A percentile compares a stretch with the other conserved stretches of the same genome.
Evolutionary conservation across 1,140 invertebrate species (phyloP).

Genomic region (Drosophila kanapiae): DNA sequence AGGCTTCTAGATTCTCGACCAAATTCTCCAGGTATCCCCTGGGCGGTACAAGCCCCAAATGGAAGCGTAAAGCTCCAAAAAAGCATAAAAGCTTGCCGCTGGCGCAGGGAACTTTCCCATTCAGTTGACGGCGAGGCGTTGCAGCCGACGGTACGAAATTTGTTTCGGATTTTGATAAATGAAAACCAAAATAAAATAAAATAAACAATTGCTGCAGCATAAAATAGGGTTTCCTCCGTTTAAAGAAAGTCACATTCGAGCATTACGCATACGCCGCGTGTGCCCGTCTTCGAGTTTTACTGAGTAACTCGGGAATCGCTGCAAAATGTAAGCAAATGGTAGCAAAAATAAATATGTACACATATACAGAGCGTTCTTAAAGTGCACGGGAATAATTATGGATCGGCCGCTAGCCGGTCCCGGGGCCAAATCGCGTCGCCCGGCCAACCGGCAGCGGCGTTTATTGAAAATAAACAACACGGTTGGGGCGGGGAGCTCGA

Average conservation of each 20-base stretch:
- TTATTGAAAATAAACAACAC: slow-evolving; percentile 72
- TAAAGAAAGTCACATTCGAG: slow-evolving; percentile 3
- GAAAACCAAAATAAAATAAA: slow-evolving; percentile 15
- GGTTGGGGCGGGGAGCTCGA: slow-evolving; percentile 4
- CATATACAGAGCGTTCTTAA: not conserved
- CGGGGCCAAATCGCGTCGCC: slow-evolving; percentile 40
- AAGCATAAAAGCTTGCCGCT: slow-evolving; percentile 49
- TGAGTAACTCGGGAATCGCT: not conserved
- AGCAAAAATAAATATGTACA: slow-evolving; percentile 15
- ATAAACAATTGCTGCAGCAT: slow-evolving; percentile 34
- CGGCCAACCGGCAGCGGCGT: slow-evolving; percentile 36
- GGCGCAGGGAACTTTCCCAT: slow-evolving; percentile 14
- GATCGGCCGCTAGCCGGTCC: slow-evolving; percentile 35
- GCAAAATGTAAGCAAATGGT: slow-evolving; percentile 56
- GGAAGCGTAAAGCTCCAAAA: slow-evolving; percentile 13
- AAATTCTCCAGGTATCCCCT: slow-evolving; percentile 10
- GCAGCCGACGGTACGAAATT: slow-evolving; percentile 41
- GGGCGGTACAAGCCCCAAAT: not conserved
- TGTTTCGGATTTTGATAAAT: slow-evolving; percentile 11
- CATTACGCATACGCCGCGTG: slow-evolving; percentile 55
- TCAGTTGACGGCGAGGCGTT: slow-evolving; percentile 52
- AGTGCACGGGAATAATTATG: slow-evolving; percentile 53
- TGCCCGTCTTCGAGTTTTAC: slow-evolving; percentile 9
- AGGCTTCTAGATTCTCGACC: not conserved
- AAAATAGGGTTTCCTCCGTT: slow-evolving; percentile 14